These are phyloP conservation scores for Suillia variegata DNA, from an alignment of 2,888 invertebrate genomes.

Conservation along the genomic window DNA sequence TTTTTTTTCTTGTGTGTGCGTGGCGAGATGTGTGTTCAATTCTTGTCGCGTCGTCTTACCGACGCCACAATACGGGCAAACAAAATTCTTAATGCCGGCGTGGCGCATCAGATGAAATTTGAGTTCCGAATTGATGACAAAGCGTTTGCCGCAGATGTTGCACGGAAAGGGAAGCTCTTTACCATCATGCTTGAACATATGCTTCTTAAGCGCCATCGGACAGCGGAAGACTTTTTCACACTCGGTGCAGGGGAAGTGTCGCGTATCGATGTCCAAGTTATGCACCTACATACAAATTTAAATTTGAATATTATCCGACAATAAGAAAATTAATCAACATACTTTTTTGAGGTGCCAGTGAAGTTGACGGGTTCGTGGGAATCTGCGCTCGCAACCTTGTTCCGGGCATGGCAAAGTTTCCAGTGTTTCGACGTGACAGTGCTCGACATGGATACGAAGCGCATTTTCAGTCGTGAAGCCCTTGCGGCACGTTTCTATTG, in stretches of 20 bases:
- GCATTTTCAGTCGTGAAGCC: constrained; percentile 55
- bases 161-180: constrained; percentile 55
- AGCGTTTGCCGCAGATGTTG: too few species aligned
- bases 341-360: constrained; percentile 49
- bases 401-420: constrained; percentile 48
- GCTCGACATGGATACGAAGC: constrained; percentile 50
- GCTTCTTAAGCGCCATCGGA: constrained; percentile 55
- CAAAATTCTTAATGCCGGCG: constrained; percentile 59
- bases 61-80: constrained; percentile 57
- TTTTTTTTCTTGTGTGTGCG: constrained; percentile 56
- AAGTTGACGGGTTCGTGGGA: constrained; percentile 51
- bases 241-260: constrained; percentile 52
- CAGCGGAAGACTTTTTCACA: constrained; percentile 58
- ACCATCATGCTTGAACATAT: constrained; percentile 56
- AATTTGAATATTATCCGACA: too few species aligned
- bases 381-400: constrained; percentile 50
- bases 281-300: too few species aligned
- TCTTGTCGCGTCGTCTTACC: constrained; percentile 58
- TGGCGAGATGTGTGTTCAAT: constrained; percentile 55
- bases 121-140: constrained; percentile 55
- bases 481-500: constrained; percentile 49
- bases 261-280: constrained; percentile 43
- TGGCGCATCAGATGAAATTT: constrained; percentile 58
- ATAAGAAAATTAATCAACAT: too few species aligned
- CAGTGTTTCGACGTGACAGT: constrained; percentile 52